Conservation (phyloP, 2,113 vertebrate genomes). For the Rhineura floridana region DNA sequence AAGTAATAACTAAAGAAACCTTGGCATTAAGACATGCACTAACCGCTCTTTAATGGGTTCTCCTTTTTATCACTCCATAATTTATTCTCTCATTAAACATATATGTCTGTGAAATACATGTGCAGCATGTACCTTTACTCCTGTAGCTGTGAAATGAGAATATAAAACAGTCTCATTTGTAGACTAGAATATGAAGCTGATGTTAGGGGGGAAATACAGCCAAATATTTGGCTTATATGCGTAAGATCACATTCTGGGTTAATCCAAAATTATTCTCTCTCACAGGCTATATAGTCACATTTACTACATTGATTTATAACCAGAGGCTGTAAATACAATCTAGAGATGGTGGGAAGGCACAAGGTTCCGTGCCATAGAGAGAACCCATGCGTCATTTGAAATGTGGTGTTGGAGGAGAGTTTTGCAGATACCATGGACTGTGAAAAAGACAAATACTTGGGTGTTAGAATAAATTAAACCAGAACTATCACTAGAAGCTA, state of each 20-base stretch:
- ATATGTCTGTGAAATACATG: background rate
- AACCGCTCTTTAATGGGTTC: background rate
- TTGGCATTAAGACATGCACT: background rate
- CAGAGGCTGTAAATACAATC: background rate
- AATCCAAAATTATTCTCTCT: background rate
- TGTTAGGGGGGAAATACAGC: background rate
- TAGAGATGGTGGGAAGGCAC: background rate
- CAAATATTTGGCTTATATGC: background rate
- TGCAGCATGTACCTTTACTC: background rate
- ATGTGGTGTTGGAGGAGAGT: too few relatives aligned
- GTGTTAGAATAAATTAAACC: too few relatives aligned
- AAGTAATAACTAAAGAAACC: slow-evolving; percentile 36
- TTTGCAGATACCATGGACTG: too few relatives aligned
- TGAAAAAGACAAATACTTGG: too few relatives aligned
- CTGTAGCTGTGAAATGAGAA: background rate
- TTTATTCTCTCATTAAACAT: background rate
- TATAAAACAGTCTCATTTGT: background rate
- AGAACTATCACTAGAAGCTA: too few relatives aligned
- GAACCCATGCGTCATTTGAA: too few relatives aligned
- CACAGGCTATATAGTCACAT: background rate
- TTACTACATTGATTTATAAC: background rate
- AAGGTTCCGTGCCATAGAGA: too few relatives aligned
- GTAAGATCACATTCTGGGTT: background rate
- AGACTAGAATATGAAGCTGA: background rate
- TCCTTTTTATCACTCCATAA: background rate